Conservation (phyloP, 2,888 invertebrate genomes). For the Tetanocera ferruginea region DNA sequence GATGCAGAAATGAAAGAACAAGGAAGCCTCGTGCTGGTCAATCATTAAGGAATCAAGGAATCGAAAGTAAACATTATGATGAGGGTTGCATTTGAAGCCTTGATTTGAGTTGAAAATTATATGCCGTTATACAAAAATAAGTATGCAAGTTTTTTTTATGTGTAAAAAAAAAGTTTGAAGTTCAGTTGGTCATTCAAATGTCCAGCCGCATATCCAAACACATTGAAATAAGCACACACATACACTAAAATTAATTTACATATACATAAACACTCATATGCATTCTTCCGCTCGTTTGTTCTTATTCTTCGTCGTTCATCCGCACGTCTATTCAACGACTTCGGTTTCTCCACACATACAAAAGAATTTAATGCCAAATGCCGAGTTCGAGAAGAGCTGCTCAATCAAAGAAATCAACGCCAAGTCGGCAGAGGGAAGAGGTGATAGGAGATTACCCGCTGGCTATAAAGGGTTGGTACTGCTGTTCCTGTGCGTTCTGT, state of each 20-base stretch:
- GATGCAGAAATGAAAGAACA: not conserved
- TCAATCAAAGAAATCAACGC: conserved; percentile 38
- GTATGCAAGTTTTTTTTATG: conserved; percentile 47
- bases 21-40: conserved; percentile 45
- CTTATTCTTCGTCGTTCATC: conserved; percentile 41
- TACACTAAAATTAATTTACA: not conserved
- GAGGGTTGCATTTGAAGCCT: conserved; percentile 24
- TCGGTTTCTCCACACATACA: conserved; percentile 22
- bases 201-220: conserved; percentile 24
- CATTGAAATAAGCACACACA: conserved; percentile 5
- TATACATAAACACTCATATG: conserved; percentile 9
- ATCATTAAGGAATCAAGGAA: conserved; percentile 59
- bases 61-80: conserved; percentile 43
- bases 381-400: not conserved
- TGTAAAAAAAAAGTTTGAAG: conserved; percentile 56
- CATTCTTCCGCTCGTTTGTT: conserved; percentile 46
- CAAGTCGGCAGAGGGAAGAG: not conserved
- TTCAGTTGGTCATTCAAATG: conserved; percentile 63
- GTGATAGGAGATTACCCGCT: not conserved
- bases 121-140: not conserved
- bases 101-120: not conserved
- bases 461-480: not conserved
- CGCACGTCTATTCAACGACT: conserved; percentile 36
- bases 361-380: conserved; percentile 23
- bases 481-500: not conserved